Evolutionary conservation across 2,797 vertebrate genomes (phyloP), one percentile per base, ranked within the genome.

Genomic region (Pygocentrus nattereri): DNA sequence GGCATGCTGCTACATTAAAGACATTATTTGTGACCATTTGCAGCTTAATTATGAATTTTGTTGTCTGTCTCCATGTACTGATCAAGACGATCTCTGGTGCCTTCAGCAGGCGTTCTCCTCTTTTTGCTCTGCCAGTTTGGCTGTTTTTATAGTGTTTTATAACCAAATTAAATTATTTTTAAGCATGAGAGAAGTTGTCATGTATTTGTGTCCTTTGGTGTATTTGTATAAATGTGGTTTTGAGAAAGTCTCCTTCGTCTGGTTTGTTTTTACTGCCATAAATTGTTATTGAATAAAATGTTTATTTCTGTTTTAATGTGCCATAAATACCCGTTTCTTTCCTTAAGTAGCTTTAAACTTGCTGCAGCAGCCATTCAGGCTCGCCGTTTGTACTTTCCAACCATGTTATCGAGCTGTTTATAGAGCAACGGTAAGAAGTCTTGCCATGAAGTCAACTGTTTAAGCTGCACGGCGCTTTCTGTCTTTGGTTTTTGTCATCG

Each of bases 1-100:
- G n/a, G n/a, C n/a, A n/a, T n/a, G n/a, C n/a, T n/a, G n/a, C n/a
- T n/a, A n/a, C n/a, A n/a, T n/a, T 8, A 38, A 38, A 44, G 41
- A 41, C 11, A 2, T 44, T 44, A 38, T 38, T 38, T 11, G 5
- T 0, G 41, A 10, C 41, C 10, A 11, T 38, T 44, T 44, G 41
- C 41, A 44, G 12, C 41, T 44, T 44, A 12, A 11, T 44, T 44
- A 10, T 44, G 41, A 44, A 44, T 44, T 44, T 44, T 44, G 41
- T 44, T 44, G 10, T 44, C 1, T 10, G 10, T 8, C 41, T 44
- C 41, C 10, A 12, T 11, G 41, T 10, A 10, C 41, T 44, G 41
- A 12, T 44, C 41, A 10, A 18, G 59, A 52, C 79, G 56, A 78
- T 74, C 50, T 84, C 77, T 69, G 69, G 80, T 82, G 73, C 19